These are phyloP conservation scores for Ornithoptera priamus DNA, from an alignment of 2,888 invertebrate species.

Conservation along the genomic window DNA sequence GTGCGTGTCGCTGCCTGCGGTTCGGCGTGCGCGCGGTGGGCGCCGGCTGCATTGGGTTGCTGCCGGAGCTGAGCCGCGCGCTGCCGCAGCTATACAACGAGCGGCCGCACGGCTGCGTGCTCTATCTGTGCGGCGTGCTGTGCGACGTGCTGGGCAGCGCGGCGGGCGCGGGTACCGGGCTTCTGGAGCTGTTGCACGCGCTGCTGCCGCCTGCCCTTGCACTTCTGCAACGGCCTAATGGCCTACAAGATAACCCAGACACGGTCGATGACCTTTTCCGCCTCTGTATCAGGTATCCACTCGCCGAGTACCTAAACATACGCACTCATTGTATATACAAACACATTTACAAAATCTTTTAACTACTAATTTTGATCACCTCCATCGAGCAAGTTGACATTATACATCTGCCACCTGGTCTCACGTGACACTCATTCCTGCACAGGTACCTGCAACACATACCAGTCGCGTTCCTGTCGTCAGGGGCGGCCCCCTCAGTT, in stretches of 20 bases:
- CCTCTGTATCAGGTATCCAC: conserved; percentile 82
- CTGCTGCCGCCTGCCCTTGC: conserved; percentile 90
- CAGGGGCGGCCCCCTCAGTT: conserved; percentile 85
- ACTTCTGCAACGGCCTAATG: conserved; percentile 88
- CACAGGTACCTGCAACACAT: conserved; percentile 90
- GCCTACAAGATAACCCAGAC: conserved; percentile 95
- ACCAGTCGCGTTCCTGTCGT: conserved; percentile 90
- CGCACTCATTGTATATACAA: no score
- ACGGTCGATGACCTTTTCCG: conserved; percentile 98
- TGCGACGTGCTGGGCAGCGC: conserved; percentile 86
- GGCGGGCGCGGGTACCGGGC: conserved; percentile 76
- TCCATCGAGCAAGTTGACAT: no score
- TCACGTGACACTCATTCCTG: no score
- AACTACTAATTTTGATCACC: no score
- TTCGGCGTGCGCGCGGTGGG: conserved; percentile 94
- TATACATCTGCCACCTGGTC: background rate
- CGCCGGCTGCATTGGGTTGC: conserved; percentile 85
- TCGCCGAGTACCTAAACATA: background rate
- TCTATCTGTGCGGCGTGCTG: conserved; percentile 88
- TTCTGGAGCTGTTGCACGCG: conserved; percentile 92
- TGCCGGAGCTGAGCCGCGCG: conserved; percentile 86
- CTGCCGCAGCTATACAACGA: conserved; percentile 86
- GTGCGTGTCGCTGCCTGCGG: conserved; percentile 93
- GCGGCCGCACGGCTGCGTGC: conserved; percentile 87
- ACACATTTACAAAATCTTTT: background rate